These are phyloP conservation scores for Sigmodon hispidus DNA, from an alignment of 2,113 vertebrate genomes.

Conservation along the genomic window DNA sequence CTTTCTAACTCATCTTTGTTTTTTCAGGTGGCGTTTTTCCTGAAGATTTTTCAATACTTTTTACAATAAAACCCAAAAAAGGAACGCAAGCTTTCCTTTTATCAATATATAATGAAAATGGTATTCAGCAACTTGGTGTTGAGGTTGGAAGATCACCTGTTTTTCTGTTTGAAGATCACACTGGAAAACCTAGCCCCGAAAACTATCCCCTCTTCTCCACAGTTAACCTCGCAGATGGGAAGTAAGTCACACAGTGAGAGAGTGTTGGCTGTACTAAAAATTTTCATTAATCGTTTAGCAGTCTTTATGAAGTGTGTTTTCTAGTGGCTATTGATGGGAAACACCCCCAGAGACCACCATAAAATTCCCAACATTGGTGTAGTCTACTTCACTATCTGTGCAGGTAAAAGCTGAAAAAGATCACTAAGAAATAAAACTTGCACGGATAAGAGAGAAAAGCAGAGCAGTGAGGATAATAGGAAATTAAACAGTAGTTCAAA, in stretches of 20 bases:
- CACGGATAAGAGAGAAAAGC: not conserved
- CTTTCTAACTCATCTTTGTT: conserved; percentile 52
- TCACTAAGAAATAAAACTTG: not conserved
- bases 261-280: not conserved
- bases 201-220: conserved; percentile 95
- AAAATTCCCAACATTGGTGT: not conserved
- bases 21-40: conserved; percentile 92
- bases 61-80: conserved; percentile 95
- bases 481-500: not conserved
- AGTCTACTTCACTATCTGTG: not conserved
- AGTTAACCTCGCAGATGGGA: conserved; percentile 96
- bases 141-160: conserved; percentile 97
- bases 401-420: not conserved
- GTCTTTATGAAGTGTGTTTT: not conserved
- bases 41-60: conserved; percentile 98
- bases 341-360: not conserved
- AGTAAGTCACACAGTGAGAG: conserved; percentile 87
- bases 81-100: conserved; percentile 96
- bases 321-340: not conserved
- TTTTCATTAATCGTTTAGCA: not conserved
- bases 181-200: conserved; percentile 94
- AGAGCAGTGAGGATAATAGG: not conserved
- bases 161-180: conserved; percentile 97
- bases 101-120: conserved; percentile 95
- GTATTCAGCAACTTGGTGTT: conserved; percentile 96